Evolutionary conservation across 1,140 invertebrate species (phyloP), one percentile per base, ranked within the genome.

Genomic region (Subanguina moxae): DNA sequence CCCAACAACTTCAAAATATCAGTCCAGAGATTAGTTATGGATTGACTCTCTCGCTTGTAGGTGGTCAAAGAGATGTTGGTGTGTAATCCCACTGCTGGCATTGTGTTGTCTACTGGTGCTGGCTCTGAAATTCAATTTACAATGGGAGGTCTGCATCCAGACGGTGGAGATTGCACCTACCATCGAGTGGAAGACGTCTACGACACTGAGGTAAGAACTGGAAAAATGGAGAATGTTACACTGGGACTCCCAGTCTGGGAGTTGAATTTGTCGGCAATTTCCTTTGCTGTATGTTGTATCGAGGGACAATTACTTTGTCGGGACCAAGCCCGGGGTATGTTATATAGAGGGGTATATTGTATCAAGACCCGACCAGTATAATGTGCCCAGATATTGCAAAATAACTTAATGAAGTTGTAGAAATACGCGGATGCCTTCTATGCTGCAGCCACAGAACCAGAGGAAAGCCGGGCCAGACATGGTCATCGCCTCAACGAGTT

Each of bases 81-180:
- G n/a, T 83, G 81, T 43, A 82, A 82, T 63, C 79, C 81, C 9
- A 45, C 43, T 7, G 80, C 76, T 42, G 79, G 76, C 0, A 73
- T 82, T 0, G 74, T 82, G 28, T 69, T 83, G 9, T 83, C 81
- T 17, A 82, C 77, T 38, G 80, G 80, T 17, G 80, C 80, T 17
- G 80, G 80, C 21, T 71, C 72, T 43, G 80, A 82, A 59, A 80
- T 83, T 56, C 80, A 82, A 30, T 61, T 61, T 61, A 61, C 58
- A 61, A 70, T 72, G 57, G 77, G 78, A 19, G 78, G 80, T 9
- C 57, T 82, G 9, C 77, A 82, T 62, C 42, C 68, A 11, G 64
- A 74, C 9, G 79, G 78, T 28, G 78, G 65, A 25, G 74, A 73
- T 19, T 64, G 71, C 23, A 73, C 70, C 32, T 82, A 82, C 56